Evolutionary conservation across 2,888 invertebrate genomes (phyloP).

Genomic region (Dysmachus trigonus): DNA sequence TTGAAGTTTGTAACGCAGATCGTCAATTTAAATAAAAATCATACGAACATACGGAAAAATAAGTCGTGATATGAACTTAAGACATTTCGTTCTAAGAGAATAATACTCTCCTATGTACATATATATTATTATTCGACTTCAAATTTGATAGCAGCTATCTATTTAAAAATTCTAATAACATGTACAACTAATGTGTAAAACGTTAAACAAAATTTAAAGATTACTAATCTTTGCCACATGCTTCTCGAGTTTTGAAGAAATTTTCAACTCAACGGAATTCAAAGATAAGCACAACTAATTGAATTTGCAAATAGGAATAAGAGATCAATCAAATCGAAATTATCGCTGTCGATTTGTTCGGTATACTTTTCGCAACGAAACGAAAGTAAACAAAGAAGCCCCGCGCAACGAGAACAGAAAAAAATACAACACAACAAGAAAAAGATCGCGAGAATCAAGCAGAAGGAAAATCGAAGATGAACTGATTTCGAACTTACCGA

Average conservation of each 20-base stretch:
- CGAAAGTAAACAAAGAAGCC: constrained; percentile 9
- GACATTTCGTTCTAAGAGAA: too few relatives aligned
- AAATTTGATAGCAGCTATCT: background rate
- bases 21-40: background rate
- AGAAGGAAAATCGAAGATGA: background rate
- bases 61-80: background rate
- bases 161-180: background rate
- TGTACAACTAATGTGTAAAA: background rate
- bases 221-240: background rate
- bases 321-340: background rate
- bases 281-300: background rate
- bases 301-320: background rate
- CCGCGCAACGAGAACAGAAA: background rate
- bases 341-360: background rate
- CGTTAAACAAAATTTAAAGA: background rate
- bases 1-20: background rate
- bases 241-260: background rate
- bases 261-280: background rate
- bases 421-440: constrained; percentile 41
- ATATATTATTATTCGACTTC: background rate
- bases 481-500: constrained; percentile 56
- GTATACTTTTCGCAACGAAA: background rate
- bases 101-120: background rate
- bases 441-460: constrained; percentile 26
- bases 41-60: background rate